Base-by-base conservation (phyloP, 2,797 vertebrate species). In the Erithacus rubecula region DNA sequence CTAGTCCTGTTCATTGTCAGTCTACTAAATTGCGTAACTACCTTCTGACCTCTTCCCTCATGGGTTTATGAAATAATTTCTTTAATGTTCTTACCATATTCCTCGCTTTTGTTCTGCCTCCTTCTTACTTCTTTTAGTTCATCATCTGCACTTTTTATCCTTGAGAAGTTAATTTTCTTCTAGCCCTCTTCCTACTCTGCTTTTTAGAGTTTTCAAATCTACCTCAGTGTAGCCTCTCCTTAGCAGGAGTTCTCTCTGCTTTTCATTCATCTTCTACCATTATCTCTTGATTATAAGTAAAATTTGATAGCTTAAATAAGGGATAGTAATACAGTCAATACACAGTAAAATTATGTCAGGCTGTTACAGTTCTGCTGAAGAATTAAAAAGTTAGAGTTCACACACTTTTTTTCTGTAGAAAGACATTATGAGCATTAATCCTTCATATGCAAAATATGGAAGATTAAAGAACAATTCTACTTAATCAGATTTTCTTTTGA, bases 261-360 rank as follows among this genome's bases (percentile, higher is more conserved):
- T 86, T 80, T 72, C 46, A 83, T 86, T 80, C 12, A 34, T 20
- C 8, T 74, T 12, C 29, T 71, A 24, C 53, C 1, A 0, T 85
- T 71, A 43, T 39, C 22, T 89, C 75, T 71, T 83, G 67, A 91
- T 83, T 87, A 44, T 47, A 85, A 85, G 11, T 83, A 77, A 79
- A 74, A 92, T 27, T 46, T 92, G 70, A 68, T 60, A 92, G 70
- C n/a, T 86, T 78, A 87, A 96, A 63, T 78, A 65, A 83, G 26
- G 26, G 16, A 64, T 79, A 55, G 51, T 58, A 75, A 69, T 62
- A 81, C 53, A 94, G 30, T 65, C 71, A 94, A 36, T 65, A 41
- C 24, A 53, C 46, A 62, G 36, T 77, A 86, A 86, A 39, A 47
- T 52, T 70, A 36, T 91, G 44, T 86, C 80, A 90, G 64, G 24